Percentiles rank a stretch among this genome's conserved stretches.
These are phyloP conservation scores for Oxygymnocypris stewartii DNA, from an alignment of 2,113 vertebrate species.

Conservation along the genomic window DNA sequence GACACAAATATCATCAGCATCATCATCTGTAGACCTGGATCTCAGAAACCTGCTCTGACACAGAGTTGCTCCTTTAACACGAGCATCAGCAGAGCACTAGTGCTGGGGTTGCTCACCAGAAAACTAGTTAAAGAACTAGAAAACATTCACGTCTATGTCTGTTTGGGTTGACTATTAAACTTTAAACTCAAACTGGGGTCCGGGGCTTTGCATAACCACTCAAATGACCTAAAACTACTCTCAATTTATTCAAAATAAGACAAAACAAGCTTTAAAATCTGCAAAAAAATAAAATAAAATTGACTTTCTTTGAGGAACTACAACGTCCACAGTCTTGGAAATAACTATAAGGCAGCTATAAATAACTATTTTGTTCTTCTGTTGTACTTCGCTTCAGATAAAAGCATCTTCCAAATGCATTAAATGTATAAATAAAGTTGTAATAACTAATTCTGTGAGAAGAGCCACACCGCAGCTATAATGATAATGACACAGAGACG, in stretches of 20 bases:
- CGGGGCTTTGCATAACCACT: no score
- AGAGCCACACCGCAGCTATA: no score
- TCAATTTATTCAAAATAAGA: background rate
- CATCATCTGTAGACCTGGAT: background rate
- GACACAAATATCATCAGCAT: background rate
- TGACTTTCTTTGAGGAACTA: background rate
- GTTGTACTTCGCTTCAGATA: no score
- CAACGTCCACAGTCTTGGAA: no score
- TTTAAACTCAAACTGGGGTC: no score
- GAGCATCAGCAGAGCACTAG: background rate
- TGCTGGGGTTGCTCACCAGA: background rate
- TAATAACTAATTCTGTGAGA: no score
- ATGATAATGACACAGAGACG: no score
- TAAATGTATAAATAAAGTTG: no score
- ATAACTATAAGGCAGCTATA: no score
- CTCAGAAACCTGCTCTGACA: background rate
- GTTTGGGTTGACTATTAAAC: background rate
- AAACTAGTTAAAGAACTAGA: no score
- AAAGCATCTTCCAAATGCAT: no score
- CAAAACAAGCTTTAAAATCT: background rate
- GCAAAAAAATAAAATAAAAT: background rate
- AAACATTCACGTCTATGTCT: background rate
- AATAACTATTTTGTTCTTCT: no score
- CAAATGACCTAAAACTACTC: background rate
- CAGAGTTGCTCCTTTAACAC: background rate